A percentile compares a stretch with the other conserved stretches of the same genome.
These are phyloP conservation scores for Stomatorhinus walkeri DNA, from an alignment of 2,797 vertebrate genomes.

Conservation along the genomic window DNA sequence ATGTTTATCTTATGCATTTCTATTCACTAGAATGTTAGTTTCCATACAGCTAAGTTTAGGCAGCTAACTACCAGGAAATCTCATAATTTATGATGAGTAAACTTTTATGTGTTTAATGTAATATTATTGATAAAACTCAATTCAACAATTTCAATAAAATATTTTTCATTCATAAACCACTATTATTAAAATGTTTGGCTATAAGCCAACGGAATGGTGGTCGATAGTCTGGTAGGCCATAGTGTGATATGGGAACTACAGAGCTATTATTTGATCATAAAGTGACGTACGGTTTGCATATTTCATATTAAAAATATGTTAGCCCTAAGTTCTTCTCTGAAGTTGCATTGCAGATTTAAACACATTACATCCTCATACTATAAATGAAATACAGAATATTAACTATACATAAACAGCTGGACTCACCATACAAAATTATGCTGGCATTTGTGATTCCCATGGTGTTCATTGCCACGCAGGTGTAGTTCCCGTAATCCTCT, in stretches of 20 bases:
- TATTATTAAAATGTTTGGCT: background rate
- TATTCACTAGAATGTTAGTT: background rate
- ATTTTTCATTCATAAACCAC: background rate
- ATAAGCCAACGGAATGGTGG: background rate
- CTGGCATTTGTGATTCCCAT: slow-evolving; percentile 93
- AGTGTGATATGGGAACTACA: background rate
- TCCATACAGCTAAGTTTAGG: background rate
- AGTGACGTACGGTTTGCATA: background rate
- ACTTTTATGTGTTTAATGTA: background rate
- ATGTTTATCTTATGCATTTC: background rate
- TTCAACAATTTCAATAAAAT: slow-evolving; percentile 1
- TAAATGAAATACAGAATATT: background rate
- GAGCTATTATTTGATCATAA: background rate
- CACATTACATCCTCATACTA: background rate
- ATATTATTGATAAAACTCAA: background rate
- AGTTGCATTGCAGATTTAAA: background rate
- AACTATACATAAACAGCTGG: background rate
- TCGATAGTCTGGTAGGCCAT: background rate
- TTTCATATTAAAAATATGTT: background rate
- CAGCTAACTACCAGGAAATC: background rate
- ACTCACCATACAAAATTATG: slow-evolving; percentile 89
- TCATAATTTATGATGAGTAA: background rate
- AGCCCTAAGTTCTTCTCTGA: background rate
- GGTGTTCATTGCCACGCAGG: slow-evolving; percentile 86
- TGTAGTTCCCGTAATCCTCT: slow-evolving; percentile 96